Evolutionary conservation across 2,113 vertebrate genomes (phyloP), one percentile per base, ranked within the genome.

Genomic region (Perca schrenkii): DNA sequence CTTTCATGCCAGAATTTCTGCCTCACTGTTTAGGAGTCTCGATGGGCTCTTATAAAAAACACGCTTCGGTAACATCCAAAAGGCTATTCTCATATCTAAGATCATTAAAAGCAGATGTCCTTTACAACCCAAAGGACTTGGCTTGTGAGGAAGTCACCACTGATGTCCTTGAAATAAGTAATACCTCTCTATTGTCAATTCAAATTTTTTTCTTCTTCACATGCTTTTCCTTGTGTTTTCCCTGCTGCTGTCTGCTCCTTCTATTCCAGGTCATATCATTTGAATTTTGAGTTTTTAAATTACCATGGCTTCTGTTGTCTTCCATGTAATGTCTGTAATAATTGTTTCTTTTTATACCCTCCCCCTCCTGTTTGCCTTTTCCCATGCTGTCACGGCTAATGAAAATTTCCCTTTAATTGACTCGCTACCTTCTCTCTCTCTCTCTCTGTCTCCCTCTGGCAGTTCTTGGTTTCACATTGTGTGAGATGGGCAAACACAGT

Each of bases 391-490:
- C 79, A 77, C 47, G 1, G 69, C 76, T 69, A 62, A 86, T 78
- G 54, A 74, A 80, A 71, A 74, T 61, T 11, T 63, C 34, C 40
- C 58, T 82, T 74, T 82, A 82, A 85, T 63, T 80, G 76, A 83
- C 67, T 80, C 34, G 13, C 57, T 79, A 6, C 6, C 34, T 34
- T 34, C 34, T 34, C 6, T 34, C 34, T 34, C 34, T 34, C 8
- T 69, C 52, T 53, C 21, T 10, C 52, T n/a, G 21, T 69, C 25
- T 54, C 60, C 4, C 21, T 19, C 77, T 83, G 77, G 40, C 67
- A 87, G 79, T 82, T 74, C 68, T 82, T 85, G 70, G 58, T 22
- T 77, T 84, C 74, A 86, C 84, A 77, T 83, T 79, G 86, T 79
- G 58, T 36, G 58, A 40, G 36, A 49, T 66, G 17, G 60, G 70